phyloP scores from a whole-genome alignment of 2,113 vertebrate genomes.

The Tringa solitaria region DNA sequence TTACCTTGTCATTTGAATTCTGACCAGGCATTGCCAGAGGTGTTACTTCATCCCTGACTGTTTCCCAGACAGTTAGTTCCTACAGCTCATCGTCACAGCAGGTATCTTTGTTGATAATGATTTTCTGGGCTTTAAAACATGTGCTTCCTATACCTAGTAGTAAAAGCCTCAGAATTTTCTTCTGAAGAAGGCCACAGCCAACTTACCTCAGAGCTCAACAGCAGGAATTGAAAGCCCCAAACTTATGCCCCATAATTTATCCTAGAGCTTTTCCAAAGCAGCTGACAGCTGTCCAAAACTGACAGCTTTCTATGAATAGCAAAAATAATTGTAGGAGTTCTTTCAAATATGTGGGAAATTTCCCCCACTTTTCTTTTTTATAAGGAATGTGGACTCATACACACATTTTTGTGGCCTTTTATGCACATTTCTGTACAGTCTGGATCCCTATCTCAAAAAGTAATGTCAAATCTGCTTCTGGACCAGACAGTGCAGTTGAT shows the following conservation, averaged over 20 bases:
- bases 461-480: neutral
- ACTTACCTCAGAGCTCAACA: neutral
- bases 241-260: neutral
- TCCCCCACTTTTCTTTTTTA: neutral
- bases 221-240: neutral
- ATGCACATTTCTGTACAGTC: neutral
- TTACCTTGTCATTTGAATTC: slow-evolving; percentile 16
- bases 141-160: neutral
- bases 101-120: neutral
- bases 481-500: neutral
- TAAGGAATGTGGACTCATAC: neutral
- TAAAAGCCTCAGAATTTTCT: neutral
- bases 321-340: neutral
- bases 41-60: neutral
- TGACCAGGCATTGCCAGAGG: slow-evolving; percentile 9
- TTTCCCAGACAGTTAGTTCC: neutral
- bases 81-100: neutral
- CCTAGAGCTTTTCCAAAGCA: neutral
- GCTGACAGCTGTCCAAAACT: too few species aligned
- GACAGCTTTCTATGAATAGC: neutral
- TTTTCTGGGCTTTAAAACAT: neutral
- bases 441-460: neutral
- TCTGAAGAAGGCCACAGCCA: neutral
- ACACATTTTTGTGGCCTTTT: neutral
- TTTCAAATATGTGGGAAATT: neutral